Evolutionary conservation across 2,113 vertebrate species (phyloP).

Genomic region (Lanius collurio): DNA sequence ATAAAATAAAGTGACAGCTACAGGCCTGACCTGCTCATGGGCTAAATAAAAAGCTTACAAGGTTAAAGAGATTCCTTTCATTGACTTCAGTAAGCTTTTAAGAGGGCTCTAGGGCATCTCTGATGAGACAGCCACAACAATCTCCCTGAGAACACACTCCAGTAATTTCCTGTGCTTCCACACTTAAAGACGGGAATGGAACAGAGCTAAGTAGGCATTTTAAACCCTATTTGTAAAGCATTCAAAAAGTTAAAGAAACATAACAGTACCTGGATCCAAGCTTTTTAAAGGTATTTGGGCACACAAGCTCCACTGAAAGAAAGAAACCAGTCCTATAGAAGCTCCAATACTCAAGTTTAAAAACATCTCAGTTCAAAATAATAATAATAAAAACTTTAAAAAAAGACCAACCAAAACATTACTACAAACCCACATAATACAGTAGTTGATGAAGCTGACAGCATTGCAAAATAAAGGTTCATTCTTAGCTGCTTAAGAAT

Average conservation of each 20-base stretch:
- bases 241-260: not conserved
- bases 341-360: not conserved
- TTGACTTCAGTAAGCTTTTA: not conserved
- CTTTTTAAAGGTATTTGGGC: not conserved
- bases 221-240: not conserved
- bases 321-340: not conserved
- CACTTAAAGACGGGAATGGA: not conserved
- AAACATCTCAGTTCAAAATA: not conserved
- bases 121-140: not conserved
- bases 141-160: not conserved
- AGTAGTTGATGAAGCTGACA: not conserved
- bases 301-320: not conserved
- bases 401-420: not conserved
- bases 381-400: not conserved
- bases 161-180: not conserved
- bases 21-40: not conserved
- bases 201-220: not conserved
- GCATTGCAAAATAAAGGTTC: not conserved
- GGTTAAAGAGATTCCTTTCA: slow-evolving; percentile 35
- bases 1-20: slow-evolving; percentile 24
- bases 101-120: not conserved
- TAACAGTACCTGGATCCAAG: not conserved
- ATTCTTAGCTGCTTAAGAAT: not conserved
- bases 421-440: no score
- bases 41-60: slow-evolving; percentile 47